phyloP scores from a whole-genome alignment of 2,888 invertebrate genomes.

The Empis stercorea region DNA sequence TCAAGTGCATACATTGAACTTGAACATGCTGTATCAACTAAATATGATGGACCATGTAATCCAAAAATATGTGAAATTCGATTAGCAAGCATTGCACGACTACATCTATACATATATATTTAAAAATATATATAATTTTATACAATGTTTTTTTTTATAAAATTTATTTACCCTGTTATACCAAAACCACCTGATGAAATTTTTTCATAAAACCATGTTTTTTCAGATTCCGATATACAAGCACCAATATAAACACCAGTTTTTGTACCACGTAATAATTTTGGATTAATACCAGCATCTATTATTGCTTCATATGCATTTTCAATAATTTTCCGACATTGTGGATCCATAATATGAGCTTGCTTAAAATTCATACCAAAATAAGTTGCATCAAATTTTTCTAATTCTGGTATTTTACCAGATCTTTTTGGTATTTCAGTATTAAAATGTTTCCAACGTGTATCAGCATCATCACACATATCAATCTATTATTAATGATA shows the following conservation, averaged over 20 bases:
- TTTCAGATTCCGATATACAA: slow-evolving; percentile 58
- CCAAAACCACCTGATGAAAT: slow-evolving; percentile 41
- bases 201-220: slow-evolving; percentile 55
- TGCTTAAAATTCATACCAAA: slow-evolving; percentile 65
- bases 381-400: slow-evolving; percentile 64
- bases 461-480: slow-evolving; percentile 66
- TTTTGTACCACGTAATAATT: slow-evolving; percentile 46
- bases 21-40: slow-evolving; percentile 90
- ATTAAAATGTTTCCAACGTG: slow-evolving; percentile 61
- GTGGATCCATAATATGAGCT: slow-evolving; percentile 64
- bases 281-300: slow-evolving; percentile 60
- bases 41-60: slow-evolving; percentile 75
- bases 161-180: slow-evolving; percentile 25
- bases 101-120: slow-evolving; percentile 46
- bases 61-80: slow-evolving; percentile 81
- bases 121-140: not conserved
- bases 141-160: too few relatives aligned
- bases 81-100: slow-evolving; percentile 84
- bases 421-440: slow-evolving; percentile 61
- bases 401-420: slow-evolving; percentile 56
- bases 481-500: slow-evolving; percentile 46
- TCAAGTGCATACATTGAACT: slow-evolving; percentile 82
- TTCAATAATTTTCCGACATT: slow-evolving; percentile 64
- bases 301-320: slow-evolving; percentile 65
- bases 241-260: slow-evolving; percentile 65